Evolutionary conservation across 1,140 invertebrate genomes (phyloP).

Genomic region (Proales similis): DNA sequence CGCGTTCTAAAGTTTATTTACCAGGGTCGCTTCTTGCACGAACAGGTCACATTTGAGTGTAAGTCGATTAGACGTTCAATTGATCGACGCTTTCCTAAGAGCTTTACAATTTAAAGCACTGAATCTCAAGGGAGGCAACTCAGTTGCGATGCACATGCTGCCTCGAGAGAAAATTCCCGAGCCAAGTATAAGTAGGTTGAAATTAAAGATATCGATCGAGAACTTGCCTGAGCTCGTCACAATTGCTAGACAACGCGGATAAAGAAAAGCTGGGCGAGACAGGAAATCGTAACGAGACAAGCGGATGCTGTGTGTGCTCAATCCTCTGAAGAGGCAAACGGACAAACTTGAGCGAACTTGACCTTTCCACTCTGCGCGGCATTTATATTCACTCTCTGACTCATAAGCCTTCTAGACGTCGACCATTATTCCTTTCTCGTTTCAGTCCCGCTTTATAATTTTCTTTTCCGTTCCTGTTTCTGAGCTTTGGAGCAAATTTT

Average conservation of each 20-base stretch:
- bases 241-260: conserved; percentile 32
- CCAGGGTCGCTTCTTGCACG: conserved; percentile 96
- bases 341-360: too few species aligned
- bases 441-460: too few species aligned
- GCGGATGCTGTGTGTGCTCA: conserved; percentile 32
- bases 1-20: conserved; percentile 80
- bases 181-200: conserved; percentile 65
- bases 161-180: conserved; percentile 96
- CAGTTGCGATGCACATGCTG: conserved; percentile 98
- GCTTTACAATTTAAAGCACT: conserved; percentile 60
- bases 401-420: too few species aligned
- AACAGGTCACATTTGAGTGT: conserved; percentile 88
- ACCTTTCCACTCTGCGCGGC: too few species aligned
- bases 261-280: conserved; percentile 31
- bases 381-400: too few species aligned
- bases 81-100: background rate
- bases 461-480: too few species aligned
- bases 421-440: too few species aligned
- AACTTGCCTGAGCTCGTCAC: background rate
- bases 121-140: conserved; percentile 87
- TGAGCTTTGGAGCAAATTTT: too few species aligned
- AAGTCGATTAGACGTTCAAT: conserved; percentile 38
- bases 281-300: too few species aligned
- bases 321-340: conserved; percentile 6
- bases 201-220: background rate